phyloP scores from a whole-genome alignment of 2,888 invertebrate genomes.

The Orgyia antiqua region DNA sequence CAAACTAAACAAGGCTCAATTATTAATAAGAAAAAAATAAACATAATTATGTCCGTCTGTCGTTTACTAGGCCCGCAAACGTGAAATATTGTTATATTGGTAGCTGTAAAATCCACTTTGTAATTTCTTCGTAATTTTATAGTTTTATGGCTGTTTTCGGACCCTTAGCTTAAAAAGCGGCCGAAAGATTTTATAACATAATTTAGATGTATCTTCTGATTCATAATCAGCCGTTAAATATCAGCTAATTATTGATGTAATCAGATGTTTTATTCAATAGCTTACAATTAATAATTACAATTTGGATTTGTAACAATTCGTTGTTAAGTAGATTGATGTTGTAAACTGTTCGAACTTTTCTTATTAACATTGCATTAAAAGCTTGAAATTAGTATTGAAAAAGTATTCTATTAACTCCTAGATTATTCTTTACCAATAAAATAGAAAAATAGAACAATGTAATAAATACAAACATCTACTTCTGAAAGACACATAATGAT shows the following conservation, averaged over 20 bases:
- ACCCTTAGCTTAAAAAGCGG: conserved; percentile 47
- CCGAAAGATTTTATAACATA: conserved; percentile 46
- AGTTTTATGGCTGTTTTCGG: conserved; percentile 59
- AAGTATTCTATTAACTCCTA: too few species aligned
- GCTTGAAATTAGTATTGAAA: too few species aligned
- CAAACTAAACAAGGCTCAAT: conserved; percentile 49
- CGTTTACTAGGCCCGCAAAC: conserved; percentile 44
- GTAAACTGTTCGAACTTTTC: too few species aligned
- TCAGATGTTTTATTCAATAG: conserved; percentile 32
- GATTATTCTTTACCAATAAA: too few species aligned
- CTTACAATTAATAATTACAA: conserved; percentile 22
- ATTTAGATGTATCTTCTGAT: conserved; percentile 42
- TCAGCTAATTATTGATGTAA: conserved; percentile 31
- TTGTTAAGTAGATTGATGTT: too few species aligned
- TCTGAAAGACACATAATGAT: too few species aligned
- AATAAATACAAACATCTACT: too few species aligned
- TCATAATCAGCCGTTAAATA: conserved; percentile 53
- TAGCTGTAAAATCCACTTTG: conserved; percentile 60
- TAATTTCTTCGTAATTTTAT: conserved; percentile 65
- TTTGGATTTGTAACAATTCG: conserved; percentile 11
- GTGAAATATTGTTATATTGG: conserved; percentile 70
- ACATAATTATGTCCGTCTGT: conserved; percentile 28
- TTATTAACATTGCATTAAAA: too few species aligned
- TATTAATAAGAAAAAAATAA: conserved; percentile 38
- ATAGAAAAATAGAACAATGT: too few species aligned